Conservation (phyloP, 2,113 vertebrate genomes). For the Xenopus laevis region DNA sequence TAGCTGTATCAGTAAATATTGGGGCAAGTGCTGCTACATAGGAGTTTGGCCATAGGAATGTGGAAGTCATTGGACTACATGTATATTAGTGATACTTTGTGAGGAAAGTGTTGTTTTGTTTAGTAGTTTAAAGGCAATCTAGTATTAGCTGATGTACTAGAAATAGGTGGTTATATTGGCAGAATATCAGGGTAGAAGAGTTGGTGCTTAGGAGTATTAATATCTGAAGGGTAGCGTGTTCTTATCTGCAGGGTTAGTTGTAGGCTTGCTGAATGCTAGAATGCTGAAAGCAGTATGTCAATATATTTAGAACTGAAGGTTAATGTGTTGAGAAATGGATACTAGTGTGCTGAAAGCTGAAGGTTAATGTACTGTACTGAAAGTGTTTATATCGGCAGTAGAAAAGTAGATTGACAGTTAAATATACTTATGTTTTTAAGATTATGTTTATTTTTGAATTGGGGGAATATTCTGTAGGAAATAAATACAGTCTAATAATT, state of each 20-base stretch:
- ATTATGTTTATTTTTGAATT: neutral
- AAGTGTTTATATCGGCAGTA: neutral
- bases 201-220: neutral
- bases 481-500: no score
- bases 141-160: no score
- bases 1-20: no score
- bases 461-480: no score
- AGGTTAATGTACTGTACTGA: neutral
- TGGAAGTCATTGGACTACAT: no score
- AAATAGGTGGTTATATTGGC: no score
- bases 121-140: no score
- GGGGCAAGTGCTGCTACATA: no score
- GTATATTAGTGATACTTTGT: no score
- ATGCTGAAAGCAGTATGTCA: neutral
- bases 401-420: neutral
- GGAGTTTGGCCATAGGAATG: no score
- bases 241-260: neutral
- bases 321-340: no score
- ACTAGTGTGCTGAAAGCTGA: neutral
- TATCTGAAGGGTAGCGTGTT: neutral
- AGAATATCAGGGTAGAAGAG: neutral
- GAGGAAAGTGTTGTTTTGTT: no score
- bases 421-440: neutral
- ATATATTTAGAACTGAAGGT: neutral
- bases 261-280: neutral